Evolutionary conservation across 2,113 vertebrate species (phyloP).

Genomic region (Calyptomena viridis): DNA sequence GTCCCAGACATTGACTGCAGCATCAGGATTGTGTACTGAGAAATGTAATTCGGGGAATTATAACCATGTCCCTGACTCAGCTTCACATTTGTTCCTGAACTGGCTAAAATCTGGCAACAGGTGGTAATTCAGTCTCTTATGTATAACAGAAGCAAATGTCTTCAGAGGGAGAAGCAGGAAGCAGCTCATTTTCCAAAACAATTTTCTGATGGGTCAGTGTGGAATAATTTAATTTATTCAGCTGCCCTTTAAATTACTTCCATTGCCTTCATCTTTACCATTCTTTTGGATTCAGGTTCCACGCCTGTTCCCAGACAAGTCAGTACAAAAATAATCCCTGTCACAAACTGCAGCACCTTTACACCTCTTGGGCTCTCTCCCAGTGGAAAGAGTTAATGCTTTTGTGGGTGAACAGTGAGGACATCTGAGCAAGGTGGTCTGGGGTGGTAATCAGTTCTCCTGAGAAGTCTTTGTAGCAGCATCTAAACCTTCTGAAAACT

Average conservation of each 20-base stretch:
- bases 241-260: neutral
- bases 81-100: neutral
- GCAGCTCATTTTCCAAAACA: neutral
- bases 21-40: neutral
- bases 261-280: neutral
- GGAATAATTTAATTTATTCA: neutral
- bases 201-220: neutral
- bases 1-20: neutral
- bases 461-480: neutral
- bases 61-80: neutral
- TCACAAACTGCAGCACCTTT: neutral
- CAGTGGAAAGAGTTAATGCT: neutral
- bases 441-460: neutral
- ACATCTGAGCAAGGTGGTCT: neutral
- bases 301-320: neutral
- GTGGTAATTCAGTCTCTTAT: neutral
- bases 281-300: neutral
- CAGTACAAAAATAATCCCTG: neutral
- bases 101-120: neutral
- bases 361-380: neutral
- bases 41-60: neutral
- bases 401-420: neutral
- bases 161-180: neutral
- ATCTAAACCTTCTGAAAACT: neutral
- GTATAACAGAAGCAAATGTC: neutral